These are phyloP conservation scores for Drosophila mulleri DNA, from an alignment of 2,888 invertebrate genomes.

Conservation along the genomic window DNA sequence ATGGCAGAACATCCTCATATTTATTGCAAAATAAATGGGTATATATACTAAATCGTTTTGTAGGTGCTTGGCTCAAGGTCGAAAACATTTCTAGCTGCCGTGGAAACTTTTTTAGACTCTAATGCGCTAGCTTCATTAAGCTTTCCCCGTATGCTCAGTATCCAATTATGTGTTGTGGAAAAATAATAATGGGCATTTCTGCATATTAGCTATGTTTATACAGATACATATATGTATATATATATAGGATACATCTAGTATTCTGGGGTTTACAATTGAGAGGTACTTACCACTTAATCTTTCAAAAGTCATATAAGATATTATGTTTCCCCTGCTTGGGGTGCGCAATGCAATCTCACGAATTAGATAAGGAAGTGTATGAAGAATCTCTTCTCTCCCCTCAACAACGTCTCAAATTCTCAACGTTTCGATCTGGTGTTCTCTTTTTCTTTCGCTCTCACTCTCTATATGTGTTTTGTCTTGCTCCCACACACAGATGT, in stretches of 20 bases:
- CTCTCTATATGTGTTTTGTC: neutral
- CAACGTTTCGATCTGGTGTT: slow-evolving; percentile 8
- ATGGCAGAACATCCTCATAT: too few species aligned
- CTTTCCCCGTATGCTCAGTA: neutral
- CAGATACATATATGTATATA: neutral
- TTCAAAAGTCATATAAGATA: slow-evolving; percentile 98
- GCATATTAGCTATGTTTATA: neutral
- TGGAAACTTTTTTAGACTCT: neutral
- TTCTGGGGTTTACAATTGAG: slow-evolving; percentile 16
- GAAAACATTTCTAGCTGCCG: neutral
- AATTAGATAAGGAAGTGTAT: slow-evolving; percentile 67
- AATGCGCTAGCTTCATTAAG: neutral
- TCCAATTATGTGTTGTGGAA: neutral
- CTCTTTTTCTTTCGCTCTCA: neutral
- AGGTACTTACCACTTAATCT: slow-evolving; percentile 92
- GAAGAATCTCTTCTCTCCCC: slow-evolving; percentile 35
- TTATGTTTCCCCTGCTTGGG: slow-evolving; percentile 84
- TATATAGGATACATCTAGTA: slow-evolving; percentile 1
- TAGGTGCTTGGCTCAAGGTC: neutral
- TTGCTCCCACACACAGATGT: slow-evolving; percentile 4
- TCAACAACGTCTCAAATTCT: slow-evolving; percentile 35
- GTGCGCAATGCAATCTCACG: slow-evolving; percentile 82
- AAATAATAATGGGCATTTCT: neutral
- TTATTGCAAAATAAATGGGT: neutral
- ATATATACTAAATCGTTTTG: neutral